Evolutionary conservation across 2,113 vertebrate species (phyloP).

Genomic region (Charadrius vociferus): DNA sequence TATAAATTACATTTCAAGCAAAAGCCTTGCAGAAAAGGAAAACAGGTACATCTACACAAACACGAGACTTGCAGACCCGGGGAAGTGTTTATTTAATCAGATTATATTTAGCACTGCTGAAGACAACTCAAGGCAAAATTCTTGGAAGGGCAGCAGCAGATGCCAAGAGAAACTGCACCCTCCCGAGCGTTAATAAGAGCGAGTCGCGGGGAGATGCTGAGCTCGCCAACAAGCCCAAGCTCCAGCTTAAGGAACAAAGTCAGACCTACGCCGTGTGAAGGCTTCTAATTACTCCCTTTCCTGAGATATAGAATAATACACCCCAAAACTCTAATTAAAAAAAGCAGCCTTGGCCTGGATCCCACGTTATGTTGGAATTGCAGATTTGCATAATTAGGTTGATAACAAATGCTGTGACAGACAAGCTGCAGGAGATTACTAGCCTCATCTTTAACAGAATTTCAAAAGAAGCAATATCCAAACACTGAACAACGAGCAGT

Average conservation of each 20-base stretch:
- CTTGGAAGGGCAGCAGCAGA: neutral
- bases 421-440: neutral
- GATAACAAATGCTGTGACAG: neutral
- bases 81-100: neutral
- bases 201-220: neutral
- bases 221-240: accelerated
- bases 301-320: neutral
- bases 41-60: neutral
- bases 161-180: neutral
- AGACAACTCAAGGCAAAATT: neutral
- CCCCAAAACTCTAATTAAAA: neutral
- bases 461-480: neutral
- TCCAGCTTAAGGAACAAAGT: neutral
- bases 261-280: neutral
- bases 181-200: neutral
- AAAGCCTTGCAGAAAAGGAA: neutral
- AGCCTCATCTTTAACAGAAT: neutral
- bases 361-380: neutral
- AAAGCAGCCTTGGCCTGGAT: neutral
- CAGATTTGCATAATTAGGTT: neutral
- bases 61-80: neutral
- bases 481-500: neutral
- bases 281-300: neutral
- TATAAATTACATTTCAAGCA: neutral
- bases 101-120: neutral